Evolutionary conservation across 2,888 invertebrate species (phyloP), one percentile per base, ranked within the genome.

Genomic region (Taphrorychus bicolor): DNA sequence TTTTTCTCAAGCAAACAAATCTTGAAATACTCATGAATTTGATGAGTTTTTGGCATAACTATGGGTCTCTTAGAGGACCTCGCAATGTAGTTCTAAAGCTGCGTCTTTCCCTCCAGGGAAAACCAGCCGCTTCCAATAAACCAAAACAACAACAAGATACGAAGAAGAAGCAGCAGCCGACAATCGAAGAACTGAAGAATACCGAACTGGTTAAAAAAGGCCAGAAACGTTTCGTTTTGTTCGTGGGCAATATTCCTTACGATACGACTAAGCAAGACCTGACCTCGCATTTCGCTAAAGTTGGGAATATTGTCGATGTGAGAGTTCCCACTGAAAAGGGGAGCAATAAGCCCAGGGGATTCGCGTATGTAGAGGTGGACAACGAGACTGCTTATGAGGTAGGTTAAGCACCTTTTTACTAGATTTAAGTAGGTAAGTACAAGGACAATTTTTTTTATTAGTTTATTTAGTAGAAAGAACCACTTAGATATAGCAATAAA

Each of bases 221-320:
- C 11, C 72, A 75, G 56, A 72, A 71, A 24, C 75, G 82, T 76
- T 84, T 79, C 61, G 81, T 83, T 40, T 73, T 85, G 5, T 84
- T 83, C 70, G 81, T 84, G 48, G 83, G 84, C 58, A 85, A 85
- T 71, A 68, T 85, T 48, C 79, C 84, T 4, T 84, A 75, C 66
- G 78, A 78, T 40, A 73, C 77, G 1, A 82, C 79, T 5, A 73
- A 73, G 41, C 78, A 82, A 11, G 83, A 84, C 52, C 58, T 85
- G 14, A 76, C 75, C 19, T 78, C 81, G 19, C 84, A 85, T 73
- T 85, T 85, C 60, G 76, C 80, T 1, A 83, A 82, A 75, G 81
- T 77, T n/a, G 79, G 81, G 11, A 69, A 79, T 11, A 75, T 85
- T 21, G 70, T 72, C 5, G 76, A 79, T 71, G 76, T 85, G 2